Conservation (phyloP, 2,888 invertebrate genomes). For the Clusia tigrina region DNA sequence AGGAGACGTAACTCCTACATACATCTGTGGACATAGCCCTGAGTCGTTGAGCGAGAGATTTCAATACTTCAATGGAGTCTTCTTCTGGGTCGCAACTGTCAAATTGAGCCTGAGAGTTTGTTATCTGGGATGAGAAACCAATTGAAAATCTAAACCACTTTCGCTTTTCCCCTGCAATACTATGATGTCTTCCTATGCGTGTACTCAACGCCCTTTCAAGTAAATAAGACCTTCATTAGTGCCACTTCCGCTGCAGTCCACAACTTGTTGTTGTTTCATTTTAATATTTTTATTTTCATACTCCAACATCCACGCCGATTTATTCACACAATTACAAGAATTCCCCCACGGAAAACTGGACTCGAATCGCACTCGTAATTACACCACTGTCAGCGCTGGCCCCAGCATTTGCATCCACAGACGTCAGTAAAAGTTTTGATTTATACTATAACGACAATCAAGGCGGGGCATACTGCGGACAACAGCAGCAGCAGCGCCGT, state of each 20-base stretch:
- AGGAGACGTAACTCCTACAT: too few species aligned
- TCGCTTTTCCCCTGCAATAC: too few species aligned
- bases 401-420: neutral
- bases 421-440: constrained; percentile 1
- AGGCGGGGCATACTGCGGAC: constrained; percentile 1
- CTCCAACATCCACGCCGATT: neutral
- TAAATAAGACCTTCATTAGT: neutral
- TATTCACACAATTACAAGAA: neutral
- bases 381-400: constrained; percentile 22
- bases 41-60: too few species aligned
- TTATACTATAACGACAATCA: constrained; percentile 20
- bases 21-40: too few species aligned
- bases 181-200: too few species aligned
- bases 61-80: too few species aligned
- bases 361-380: constrained; percentile 53
- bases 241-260: constrained; percentile 1
- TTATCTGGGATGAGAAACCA: too few species aligned
- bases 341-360: constrained; percentile 29
- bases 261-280: too few species aligned
- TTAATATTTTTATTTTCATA: neutral
- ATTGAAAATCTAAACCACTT: too few species aligned
- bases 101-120: too few species aligned
- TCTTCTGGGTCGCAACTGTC: too few species aligned
- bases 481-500: neutral
- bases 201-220: too few species aligned